Percentiles rank a stretch among this genome's conserved stretches.
These are phyloP conservation scores for Acleris laterana DNA, from an alignment of 2,888 invertebrate genomes.

Conservation along the genomic window DNA sequence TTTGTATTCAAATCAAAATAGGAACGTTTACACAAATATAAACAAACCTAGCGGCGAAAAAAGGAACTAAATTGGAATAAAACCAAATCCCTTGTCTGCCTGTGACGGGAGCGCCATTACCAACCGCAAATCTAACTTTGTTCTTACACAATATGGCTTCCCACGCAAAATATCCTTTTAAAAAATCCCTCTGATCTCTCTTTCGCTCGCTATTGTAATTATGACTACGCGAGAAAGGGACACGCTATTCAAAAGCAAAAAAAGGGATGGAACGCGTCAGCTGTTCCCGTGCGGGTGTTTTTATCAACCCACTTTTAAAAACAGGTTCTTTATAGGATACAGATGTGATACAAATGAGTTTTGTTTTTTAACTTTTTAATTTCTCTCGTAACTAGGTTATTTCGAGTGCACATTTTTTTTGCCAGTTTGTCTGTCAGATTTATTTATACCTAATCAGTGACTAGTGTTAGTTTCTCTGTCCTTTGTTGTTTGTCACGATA, in stretches of 20 bases:
- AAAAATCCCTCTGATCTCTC: constrained; percentile 30
- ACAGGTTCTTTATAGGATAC: constrained; percentile 36
- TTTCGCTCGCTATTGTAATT: constrained; percentile 4
- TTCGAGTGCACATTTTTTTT: too few relatives aligned
- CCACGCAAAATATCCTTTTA: constrained; percentile 27
- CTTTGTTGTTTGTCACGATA: too few relatives aligned
- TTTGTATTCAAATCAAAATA: not conserved
- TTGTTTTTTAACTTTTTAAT: constrained; percentile 19
- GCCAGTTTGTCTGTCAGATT: too few relatives aligned
- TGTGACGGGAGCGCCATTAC: not conserved
- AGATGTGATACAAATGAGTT: constrained; percentile 30
- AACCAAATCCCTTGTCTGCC: not conserved
- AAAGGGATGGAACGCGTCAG: constrained; percentile 34
- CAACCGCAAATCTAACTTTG: constrained; percentile 21
- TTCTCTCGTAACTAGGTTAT: not conserved
- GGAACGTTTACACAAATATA: constrained; percentile 3
- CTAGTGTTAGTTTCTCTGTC: too few relatives aligned
- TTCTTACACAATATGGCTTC: constrained; percentile 23
- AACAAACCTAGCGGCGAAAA: not conserved
- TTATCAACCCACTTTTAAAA: constrained; percentile 33
- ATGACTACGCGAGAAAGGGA: constrained; percentile 3
- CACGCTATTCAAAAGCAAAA: constrained; percentile 1
- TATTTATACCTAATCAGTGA: too few relatives aligned
- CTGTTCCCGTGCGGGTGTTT: constrained; percentile 33
- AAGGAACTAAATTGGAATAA: not conserved